These are phyloP conservation scores for Cataglyphis rosenhaueri DNA, from an alignment of 2,888 invertebrate genomes.

Conservation along the genomic window DNA sequence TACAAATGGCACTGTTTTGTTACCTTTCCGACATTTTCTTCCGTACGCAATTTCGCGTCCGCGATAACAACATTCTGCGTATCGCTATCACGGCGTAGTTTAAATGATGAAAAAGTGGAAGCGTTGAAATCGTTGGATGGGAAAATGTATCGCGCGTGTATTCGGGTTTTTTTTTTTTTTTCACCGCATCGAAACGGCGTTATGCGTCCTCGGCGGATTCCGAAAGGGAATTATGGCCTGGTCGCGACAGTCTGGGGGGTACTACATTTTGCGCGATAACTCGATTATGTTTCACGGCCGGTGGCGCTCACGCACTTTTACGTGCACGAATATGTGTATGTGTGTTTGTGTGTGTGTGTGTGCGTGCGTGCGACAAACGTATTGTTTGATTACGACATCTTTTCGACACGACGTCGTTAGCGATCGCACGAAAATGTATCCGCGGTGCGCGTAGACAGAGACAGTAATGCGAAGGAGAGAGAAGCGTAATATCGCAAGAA, in stretches of 20 bases:
- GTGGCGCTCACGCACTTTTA: slow-evolving; percentile 26
- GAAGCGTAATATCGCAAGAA: background rate
- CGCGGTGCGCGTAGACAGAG: too few species aligned
- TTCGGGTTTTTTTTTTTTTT: background rate
- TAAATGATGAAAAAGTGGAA: slow-evolving; percentile 52
- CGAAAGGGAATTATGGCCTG: slow-evolving; percentile 77
- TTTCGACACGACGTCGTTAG: background rate
- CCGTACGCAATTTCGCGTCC: background rate
- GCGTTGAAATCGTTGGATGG: slow-evolving; percentile 38
- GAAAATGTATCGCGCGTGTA: slow-evolving; percentile 49
- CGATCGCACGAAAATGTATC: background rate
- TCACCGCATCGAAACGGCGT: slow-evolving; percentile 39
- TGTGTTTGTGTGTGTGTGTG: background rate
- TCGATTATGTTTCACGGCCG: slow-evolving; percentile 53
- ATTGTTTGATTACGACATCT: slow-evolving; percentile 26
- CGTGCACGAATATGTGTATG: background rate
- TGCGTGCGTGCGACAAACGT: background rate
- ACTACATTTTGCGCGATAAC: slow-evolving; percentile 48
- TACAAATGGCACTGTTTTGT: slow-evolving; percentile 36
- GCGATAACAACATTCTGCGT: slow-evolving; percentile 25
- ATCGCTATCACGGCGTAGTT: slow-evolving; percentile 28
- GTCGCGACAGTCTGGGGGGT: slow-evolving; percentile 40
- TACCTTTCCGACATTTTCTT: slow-evolving; percentile 27
- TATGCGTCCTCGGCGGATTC: slow-evolving; percentile 48
- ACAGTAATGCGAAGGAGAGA: too few species aligned